Evolutionary conservation across 2,888 invertebrate genomes (phyloP).

Genomic region (Dynastes tityus): DNA sequence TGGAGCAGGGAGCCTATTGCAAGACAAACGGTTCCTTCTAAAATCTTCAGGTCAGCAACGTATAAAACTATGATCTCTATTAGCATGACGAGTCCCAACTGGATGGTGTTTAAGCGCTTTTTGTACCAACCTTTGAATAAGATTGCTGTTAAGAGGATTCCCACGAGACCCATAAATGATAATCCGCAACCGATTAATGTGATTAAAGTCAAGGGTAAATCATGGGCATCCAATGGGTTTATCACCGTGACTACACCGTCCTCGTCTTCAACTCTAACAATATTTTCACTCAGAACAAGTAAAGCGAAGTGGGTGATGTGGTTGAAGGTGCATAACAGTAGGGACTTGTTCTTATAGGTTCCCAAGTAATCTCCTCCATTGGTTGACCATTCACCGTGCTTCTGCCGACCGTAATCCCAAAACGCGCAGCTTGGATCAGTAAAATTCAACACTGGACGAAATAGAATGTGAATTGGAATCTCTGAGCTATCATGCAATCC

Average conservation of each 20-base stretch:
- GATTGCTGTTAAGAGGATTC: slow-evolving; percentile 10
- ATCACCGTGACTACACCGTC: background rate
- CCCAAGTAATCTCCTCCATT: slow-evolving; percentile 25
- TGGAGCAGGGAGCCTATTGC: slow-evolving; percentile 38
- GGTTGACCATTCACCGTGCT: slow-evolving; percentile 44
- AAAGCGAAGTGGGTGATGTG: slow-evolving; percentile 19
- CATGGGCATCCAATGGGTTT: slow-evolving; percentile 6
- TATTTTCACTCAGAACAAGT: slow-evolving; percentile 9
- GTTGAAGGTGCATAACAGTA: slow-evolving; percentile 13
- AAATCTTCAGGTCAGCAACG: slow-evolving; percentile 23
- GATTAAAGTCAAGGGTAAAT: slow-evolving; percentile 29
- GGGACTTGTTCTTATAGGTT: background rate
- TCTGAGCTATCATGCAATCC: background rate
- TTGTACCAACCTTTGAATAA: slow-evolving; percentile 44
- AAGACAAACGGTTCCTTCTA: slow-evolving; percentile 5
- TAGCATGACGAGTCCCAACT: slow-evolving; percentile 21
- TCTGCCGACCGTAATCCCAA: slow-evolving; percentile 41
- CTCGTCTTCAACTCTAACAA: background rate
- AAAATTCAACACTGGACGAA: slow-evolving; percentile 21
- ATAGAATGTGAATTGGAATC: slow-evolving; percentile 22
- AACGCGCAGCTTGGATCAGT: slow-evolving; percentile 32
- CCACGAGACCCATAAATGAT: slow-evolving; percentile 30
- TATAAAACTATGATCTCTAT: slow-evolving; percentile 37
- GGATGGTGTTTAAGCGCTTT: background rate
- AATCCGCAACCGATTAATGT: slow-evolving; percentile 34